Evolutionary conservation across 2,888 invertebrate genomes (phyloP).

Genomic region (Melolontha melolontha): DNA sequence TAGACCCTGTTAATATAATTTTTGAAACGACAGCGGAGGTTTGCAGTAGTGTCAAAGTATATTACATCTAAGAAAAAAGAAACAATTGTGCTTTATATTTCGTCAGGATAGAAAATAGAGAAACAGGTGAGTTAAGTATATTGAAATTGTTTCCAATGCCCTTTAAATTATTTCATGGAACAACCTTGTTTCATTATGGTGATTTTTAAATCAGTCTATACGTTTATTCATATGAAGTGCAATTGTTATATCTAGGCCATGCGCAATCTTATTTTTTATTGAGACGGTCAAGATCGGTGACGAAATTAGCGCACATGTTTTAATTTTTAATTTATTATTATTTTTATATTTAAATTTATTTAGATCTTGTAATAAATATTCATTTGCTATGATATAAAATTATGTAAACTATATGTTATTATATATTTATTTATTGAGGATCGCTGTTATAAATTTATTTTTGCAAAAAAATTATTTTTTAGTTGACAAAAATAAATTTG

Average conservation of each 20-base stretch:
- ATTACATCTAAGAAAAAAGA: not conserved
- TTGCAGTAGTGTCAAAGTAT: constrained; percentile 42
- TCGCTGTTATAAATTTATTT: too few species aligned
- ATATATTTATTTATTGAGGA: too few species aligned
- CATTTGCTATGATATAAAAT: too few species aligned
- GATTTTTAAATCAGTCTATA: not conserved
- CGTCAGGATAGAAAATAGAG: not conserved
- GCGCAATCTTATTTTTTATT: constrained; percentile 24
- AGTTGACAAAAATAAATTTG: too few species aligned
- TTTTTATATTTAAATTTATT: too few species aligned
- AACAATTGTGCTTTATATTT: constrained; percentile 12
- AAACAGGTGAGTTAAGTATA: too few species aligned
- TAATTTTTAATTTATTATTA: not conserved
- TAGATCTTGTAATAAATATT: too few species aligned
- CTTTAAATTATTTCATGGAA: not conserved
- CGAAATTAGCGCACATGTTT: not conserved
- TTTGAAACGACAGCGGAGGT: constrained; percentile 42
- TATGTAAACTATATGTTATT: too few species aligned
- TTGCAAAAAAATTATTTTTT: too few species aligned
- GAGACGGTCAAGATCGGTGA: constrained; percentile 27
- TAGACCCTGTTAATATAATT: constrained; percentile 37
- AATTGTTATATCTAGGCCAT: constrained; percentile 25
- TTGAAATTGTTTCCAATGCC: not conserved
- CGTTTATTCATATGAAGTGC: not conserved
- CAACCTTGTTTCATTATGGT: not conserved